Conservation (phyloP, 2,888 invertebrate species). For the Melipona bicolor region DNA sequence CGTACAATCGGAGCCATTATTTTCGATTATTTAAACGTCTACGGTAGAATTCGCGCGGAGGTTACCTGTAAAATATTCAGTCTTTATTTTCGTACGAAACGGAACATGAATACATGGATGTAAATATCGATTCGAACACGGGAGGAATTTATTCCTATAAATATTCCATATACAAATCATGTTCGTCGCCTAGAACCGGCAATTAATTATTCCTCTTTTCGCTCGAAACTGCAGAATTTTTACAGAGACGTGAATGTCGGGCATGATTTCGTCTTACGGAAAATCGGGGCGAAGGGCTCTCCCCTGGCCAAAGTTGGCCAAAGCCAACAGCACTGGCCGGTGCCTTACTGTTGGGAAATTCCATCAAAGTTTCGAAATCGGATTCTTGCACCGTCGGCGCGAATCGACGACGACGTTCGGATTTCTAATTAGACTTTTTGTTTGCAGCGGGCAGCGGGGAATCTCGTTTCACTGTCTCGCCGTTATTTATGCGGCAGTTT, state of each 20-base stretch:
- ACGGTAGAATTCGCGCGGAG: not conserved
- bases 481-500: slow-evolving; percentile 45
- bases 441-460: slow-evolving; percentile 29
- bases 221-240: not conserved
- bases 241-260: not conserved
- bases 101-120: not conserved
- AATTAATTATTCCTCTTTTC: not conserved
- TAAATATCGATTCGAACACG: not conserved
- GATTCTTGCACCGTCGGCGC: slow-evolving; percentile 29
- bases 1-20: too few species aligned
- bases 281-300: not conserved
- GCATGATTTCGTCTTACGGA: not conserved
- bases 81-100: not conserved
- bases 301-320: not conserved
- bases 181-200: too few species aligned
- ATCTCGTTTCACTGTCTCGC: slow-evolving; percentile 24
- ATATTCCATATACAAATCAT: not conserved
- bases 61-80: not conserved
- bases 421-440: slow-evolving; percentile 58
- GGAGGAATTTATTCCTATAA: not conserved
- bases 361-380: slow-evolving; percentile 52
- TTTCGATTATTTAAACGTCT: not conserved
- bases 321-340: not conserved
- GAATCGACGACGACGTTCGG: slow-evolving; percentile 35
- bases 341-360: slow-evolving; percentile 32